Percentiles rank a stretch among this genome's conserved stretches.
phyloP scores from a whole-genome alignment of 2,797 vertebrate species.

The Lacerta bilineata region DNA sequence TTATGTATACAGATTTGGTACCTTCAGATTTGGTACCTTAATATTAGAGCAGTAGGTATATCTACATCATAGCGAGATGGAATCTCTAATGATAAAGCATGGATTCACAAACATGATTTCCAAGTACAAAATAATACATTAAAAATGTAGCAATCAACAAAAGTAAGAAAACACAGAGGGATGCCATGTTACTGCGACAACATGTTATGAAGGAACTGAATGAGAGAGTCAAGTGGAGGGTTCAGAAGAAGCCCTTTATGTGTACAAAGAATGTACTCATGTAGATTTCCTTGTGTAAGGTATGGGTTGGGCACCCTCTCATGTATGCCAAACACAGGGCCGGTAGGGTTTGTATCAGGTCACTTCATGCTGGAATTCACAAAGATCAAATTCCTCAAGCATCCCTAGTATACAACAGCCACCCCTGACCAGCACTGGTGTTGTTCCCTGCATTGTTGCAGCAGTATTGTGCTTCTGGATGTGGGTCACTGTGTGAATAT shows the following conservation, averaged over 20 bases:
- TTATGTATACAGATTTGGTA: no score
- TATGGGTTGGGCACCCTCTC: no score
- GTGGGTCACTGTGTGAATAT: neutral
- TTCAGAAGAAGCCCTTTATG: no score
- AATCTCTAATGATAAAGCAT: neutral
- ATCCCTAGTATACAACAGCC: neutral
- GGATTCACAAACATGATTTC: neutral
- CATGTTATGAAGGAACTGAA: no score
- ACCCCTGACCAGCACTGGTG: neutral
- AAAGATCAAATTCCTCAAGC: neutral
- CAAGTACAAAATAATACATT: neutral
- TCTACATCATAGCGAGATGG: neutral
- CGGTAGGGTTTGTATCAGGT: neutral
- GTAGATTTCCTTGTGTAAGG: no score
- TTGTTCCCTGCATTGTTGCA: neutral
- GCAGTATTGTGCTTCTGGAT: neutral
- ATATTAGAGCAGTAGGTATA: neutral
- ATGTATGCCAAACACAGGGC: no score
- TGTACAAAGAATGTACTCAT: no score
- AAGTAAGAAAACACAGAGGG: no score
- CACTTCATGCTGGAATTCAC: neutral
- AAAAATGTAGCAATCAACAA: no score
- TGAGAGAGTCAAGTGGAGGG: no score
- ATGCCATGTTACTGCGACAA: no score
- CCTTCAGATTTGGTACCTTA: no score